Evolutionary conservation across 2,797 vertebrate species (phyloP).

Genomic region (Uromys caudimaculatus): DNA sequence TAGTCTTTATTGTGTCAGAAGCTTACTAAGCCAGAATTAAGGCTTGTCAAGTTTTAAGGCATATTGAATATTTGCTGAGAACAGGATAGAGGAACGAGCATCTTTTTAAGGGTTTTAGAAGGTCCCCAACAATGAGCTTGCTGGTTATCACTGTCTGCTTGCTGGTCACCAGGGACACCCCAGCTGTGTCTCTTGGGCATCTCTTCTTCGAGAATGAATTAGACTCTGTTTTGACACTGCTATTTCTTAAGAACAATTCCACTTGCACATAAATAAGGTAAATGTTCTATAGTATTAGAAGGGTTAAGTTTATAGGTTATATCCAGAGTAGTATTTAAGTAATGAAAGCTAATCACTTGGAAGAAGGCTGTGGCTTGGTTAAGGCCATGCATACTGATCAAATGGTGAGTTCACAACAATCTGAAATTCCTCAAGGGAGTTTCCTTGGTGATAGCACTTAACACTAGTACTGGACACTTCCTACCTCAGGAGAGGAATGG

Average conservation of each 20-base stretch:
- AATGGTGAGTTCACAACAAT: background rate
- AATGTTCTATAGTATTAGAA: constrained; percentile 30
- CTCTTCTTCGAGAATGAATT: constrained; percentile 1
- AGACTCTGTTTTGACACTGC: background rate
- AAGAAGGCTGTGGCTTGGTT: constrained; percentile 10
- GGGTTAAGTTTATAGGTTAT: constrained; percentile 41
- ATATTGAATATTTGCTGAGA: constrained; percentile 20
- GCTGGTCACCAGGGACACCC: background rate
- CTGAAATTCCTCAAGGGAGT: background rate
- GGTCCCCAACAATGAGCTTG: background rate
- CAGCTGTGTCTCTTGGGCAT: constrained; percentile 27
- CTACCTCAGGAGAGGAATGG: background rate
- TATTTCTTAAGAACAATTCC: constrained; percentile 52
- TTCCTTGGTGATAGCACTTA: background rate
- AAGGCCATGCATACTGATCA: background rate
- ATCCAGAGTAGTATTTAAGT: background rate
- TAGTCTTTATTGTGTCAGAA: constrained; percentile 42
- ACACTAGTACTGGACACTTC: background rate
- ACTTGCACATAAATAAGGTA: background rate
- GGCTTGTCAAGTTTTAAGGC: constrained; percentile 49
- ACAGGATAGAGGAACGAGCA: constrained; percentile 27
- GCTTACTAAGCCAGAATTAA: constrained; percentile 57
- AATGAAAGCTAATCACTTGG: background rate
- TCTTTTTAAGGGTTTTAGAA: constrained; percentile 43
- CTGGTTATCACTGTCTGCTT: background rate